phyloP scores from a whole-genome alignment of 1,140 invertebrate species.

The Campoletis sonorensis region DNA sequence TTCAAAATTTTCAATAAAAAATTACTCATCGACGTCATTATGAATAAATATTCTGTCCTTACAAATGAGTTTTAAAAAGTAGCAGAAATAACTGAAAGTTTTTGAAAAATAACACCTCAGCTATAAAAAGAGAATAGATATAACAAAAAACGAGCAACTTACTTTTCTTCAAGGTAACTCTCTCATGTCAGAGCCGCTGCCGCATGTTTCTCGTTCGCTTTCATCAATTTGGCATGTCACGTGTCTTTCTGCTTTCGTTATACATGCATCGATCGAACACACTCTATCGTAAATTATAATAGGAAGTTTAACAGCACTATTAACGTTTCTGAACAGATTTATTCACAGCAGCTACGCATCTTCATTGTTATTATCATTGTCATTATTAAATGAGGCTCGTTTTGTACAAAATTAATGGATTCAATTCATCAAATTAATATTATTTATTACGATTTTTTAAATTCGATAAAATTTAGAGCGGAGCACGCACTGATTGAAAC shows the following conservation, averaged over 20 bases:
- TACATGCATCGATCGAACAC: neutral
- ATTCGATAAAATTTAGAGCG: too few relatives aligned
- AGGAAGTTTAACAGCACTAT: neutral
- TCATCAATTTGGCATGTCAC: constrained; percentile 59
- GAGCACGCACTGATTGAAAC: too few relatives aligned
- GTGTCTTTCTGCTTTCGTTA: constrained; percentile 27
- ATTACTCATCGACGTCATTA: too few relatives aligned
- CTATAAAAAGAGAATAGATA: neutral
- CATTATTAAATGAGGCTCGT: too few relatives aligned
- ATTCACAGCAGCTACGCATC: too few relatives aligned
- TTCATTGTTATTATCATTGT: too few relatives aligned
- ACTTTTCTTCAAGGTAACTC: constrained; percentile 66
- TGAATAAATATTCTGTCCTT: too few relatives aligned
- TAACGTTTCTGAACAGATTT: neutral
- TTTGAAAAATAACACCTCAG: neutral
- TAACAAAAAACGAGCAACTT: constrained; percentile 50
- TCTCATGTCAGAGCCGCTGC: constrained; percentile 67
- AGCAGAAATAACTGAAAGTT: neutral
- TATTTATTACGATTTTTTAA: too few relatives aligned
- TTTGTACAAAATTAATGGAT: too few relatives aligned
- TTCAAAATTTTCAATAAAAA: too few relatives aligned
- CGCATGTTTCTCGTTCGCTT: constrained; percentile 27
- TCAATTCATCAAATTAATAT: too few relatives aligned
- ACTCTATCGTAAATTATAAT: neutral
- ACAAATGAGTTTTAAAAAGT: neutral